Base-by-base conservation (phyloP, 2,113 vertebrate genomes). In the Motacilla alba region DNA sequence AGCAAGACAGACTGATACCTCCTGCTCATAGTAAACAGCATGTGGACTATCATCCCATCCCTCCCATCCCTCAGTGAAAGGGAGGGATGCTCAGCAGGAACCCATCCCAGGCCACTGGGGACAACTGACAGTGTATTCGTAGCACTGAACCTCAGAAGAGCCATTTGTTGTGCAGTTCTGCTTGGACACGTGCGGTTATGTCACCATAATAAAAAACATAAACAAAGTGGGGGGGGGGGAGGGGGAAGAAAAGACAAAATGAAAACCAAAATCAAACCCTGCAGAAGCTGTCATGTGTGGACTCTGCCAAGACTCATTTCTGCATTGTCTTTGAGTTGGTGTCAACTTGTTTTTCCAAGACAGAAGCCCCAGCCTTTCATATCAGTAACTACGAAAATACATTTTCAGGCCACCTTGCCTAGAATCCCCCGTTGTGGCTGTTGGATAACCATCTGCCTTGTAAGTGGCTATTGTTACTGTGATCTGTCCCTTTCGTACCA, bases 401-500 rank as follows among this genome's bases (percentile, higher is more conserved):
- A 72, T 69, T 93, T 96, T 78, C 64, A 83, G 95, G 69, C 83
- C 83, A 84, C 86, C 85, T 96, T 95, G 87, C 76, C 80, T 70
- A 18, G 77, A 90, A 47, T 64, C n/a, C 22, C 21, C 26, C 5
- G 13, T 49, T 35, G 39, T 58, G 86, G 33, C 89, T 92, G 73
- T 72, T 85, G 94, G 82, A 93, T 93, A 96, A 94, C 74, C 77
- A 89, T 60, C 67, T 88, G 80, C 77, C 73, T 89, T 76, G 7
- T 46, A 92, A 89, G 83, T 91, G 85, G 63, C 43, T 93, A 89
- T 79, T 95, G 81, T 96, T 87, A 53, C 78, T 85, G 77, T 87
- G 76, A 94, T 92, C 75, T 50, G 47, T 68, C 89, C 92, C 73
- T 86, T 89, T 87, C 91, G 69, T 46, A 60, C n/a, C 43, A 59